Evolutionary conservation across 2,113 vertebrate species (phyloP), one percentile per base, ranked within the genome.

Genomic region (Lethenteron reissneri): DNA sequence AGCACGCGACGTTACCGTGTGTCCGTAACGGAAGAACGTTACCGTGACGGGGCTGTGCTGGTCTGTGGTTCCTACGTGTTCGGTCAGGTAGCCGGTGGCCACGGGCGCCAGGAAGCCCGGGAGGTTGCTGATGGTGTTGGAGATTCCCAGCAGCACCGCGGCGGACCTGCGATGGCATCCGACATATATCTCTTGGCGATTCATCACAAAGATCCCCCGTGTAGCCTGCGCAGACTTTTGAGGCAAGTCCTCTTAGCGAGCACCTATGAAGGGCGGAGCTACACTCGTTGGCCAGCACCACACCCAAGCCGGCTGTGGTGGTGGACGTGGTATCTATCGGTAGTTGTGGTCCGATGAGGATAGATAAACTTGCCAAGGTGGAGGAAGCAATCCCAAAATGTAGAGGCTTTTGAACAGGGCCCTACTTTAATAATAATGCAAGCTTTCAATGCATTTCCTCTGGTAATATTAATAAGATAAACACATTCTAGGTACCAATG

Each of bases 41-140:
- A 41, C 41, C 41, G 5, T 41, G 6, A 41, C 41, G 41, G 41
- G 41, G 41, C 41, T 41, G 41, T 41, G 41, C 7, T 41, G 41
- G 41, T 41, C 41, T 41, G 41, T 41, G 41, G 41, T 6, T 41
- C 62, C 10, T 4, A 57, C 57, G 71, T 13, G 12, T 62, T 78
- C 81, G 73, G 94, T 99, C 74, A 97, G 79, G 12, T 72, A 79
- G 78, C 87, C 87, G 57, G 85, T 92, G 74, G 97, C 86, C 75
- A 97, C 81, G 58, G 94, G 94, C 56, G 92, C 91, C 72, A 90
- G 81, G 89, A 97, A 97, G 72, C 94, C 94, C 62, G 92, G 91
- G 69, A 99, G 86, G 70, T 91, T 97, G 71, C 83, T 91, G 79
- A 96, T 96, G 25, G 90, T 83, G 80, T 99, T 97, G 77, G 92